phyloP scores from a whole-genome alignment of 2,113 vertebrate genomes.

The Meriones unguiculatus region DNA sequence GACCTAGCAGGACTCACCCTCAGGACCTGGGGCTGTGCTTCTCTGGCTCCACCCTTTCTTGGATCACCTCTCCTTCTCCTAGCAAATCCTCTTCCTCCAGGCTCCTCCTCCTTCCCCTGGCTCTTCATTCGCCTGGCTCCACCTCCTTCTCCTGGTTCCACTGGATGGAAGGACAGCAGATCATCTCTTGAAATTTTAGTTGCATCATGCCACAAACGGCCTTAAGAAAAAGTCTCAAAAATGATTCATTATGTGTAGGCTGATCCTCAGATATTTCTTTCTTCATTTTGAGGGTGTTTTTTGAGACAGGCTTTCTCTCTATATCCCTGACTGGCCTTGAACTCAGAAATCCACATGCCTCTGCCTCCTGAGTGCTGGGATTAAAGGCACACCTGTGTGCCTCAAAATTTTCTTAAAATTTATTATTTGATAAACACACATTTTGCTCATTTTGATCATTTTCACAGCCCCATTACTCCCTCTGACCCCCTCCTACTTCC shows the following conservation, averaged over 20 bases:
- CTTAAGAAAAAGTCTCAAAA: neutral
- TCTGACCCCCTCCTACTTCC: neutral
- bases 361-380: neutral
- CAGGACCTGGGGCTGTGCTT: neutral
- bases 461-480: neutral
- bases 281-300: neutral
- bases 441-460: neutral
- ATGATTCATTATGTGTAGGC: fast-evolving
- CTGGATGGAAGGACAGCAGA: neutral
- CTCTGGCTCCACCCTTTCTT: neutral
- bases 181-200: neutral
- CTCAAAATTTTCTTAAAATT: neutral
- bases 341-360: neutral
- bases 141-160: neutral
- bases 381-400: neutral
- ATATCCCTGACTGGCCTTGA: neutral
- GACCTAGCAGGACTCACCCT: neutral
- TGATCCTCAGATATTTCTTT: neutral
- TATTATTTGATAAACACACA: neutral
- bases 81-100: no score
- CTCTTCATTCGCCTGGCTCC: no score
- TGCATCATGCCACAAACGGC: fast-evolving
- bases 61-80: neutral
- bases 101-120: neutral
- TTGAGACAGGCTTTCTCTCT: neutral